These are phyloP conservation scores for Pangasius larnaudii DNA, from an alignment of 2,797 vertebrate species.

Conservation along the genomic window DNA sequence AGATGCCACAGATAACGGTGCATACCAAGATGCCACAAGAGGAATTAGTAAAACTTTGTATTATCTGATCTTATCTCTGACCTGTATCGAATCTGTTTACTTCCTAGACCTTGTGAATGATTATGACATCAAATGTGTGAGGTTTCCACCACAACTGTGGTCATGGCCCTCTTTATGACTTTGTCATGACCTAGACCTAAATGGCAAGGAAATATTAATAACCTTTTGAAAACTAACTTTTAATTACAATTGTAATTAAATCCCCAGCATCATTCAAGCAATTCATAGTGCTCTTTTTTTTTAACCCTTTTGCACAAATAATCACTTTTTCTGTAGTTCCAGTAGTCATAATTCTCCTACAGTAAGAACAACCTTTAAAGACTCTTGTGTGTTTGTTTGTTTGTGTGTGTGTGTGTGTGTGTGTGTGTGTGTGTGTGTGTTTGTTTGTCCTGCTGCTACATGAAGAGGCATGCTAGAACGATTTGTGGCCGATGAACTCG, in stretches of 20 bases:
- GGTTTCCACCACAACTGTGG: constrained; percentile 26
- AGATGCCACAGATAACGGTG: neutral
- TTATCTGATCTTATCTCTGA: constrained; percentile 12
- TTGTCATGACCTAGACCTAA: neutral
- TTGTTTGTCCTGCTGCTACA: constrained; percentile 9
- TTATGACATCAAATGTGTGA: constrained; percentile 37
- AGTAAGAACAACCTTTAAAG: neutral
- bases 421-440: neutral
- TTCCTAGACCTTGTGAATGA: constrained; percentile 14
- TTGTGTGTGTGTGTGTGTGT: neutral
- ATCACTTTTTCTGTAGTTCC: neutral
- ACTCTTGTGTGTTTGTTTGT: neutral
- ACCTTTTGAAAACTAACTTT: neutral
- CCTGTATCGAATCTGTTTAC: constrained; percentile 17
- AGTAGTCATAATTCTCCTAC: neutral
- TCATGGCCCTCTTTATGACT: constrained; percentile 28
- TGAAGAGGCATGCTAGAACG: constrained; percentile 73
- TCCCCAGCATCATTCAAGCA: neutral
- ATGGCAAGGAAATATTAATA: neutral
- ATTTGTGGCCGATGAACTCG: constrained; percentile 71
- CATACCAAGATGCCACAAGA: constrained; percentile 23
- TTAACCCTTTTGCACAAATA: neutral
- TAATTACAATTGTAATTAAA: neutral
- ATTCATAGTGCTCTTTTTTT: neutral
- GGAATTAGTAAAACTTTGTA: neutral